Percentiles rank a stretch among this genome's conserved stretches.
Evolutionary conservation across 2,797 vertebrate species (phyloP).

Genomic region (Mareca strepera): DNA sequence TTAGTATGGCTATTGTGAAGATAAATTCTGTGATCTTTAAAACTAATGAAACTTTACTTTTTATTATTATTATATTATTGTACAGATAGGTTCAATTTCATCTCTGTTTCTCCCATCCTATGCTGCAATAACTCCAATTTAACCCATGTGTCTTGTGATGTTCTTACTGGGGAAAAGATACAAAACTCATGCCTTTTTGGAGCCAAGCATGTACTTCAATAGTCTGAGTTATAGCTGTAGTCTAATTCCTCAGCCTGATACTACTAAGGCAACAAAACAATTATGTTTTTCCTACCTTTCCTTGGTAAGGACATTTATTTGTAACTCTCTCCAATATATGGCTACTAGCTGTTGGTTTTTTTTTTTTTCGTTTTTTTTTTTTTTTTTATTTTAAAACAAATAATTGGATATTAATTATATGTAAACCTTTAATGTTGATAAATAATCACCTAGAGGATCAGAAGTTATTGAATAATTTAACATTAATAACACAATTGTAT

Average conservation of each 20-base stretch:
- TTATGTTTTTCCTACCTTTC: background rate
- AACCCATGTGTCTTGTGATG: background rate
- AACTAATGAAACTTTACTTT: background rate
- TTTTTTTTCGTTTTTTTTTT: background rate
- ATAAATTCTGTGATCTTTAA: background rate
- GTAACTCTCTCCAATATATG: background rate
- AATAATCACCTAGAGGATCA: background rate
- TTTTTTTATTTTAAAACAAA: background rate
- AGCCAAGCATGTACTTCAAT: background rate
- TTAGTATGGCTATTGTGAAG: background rate
- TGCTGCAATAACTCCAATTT: background rate
- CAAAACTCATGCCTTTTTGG: background rate
- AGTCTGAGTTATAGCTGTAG: background rate
- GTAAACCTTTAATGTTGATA: background rate
- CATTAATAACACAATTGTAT: background rate
- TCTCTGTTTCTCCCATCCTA: background rate
- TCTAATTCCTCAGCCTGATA: background rate
- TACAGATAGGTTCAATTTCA: background rate
- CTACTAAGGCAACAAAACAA: background rate
- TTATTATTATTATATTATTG: background rate
- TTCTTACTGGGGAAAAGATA: background rate
- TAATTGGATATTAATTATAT: background rate
- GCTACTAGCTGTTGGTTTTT: background rate
- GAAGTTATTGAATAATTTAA: background rate
- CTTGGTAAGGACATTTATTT: background rate